Evolutionary conservation across 2,888 invertebrate genomes (phyloP).

Genomic region (Amiota communis): DNA sequence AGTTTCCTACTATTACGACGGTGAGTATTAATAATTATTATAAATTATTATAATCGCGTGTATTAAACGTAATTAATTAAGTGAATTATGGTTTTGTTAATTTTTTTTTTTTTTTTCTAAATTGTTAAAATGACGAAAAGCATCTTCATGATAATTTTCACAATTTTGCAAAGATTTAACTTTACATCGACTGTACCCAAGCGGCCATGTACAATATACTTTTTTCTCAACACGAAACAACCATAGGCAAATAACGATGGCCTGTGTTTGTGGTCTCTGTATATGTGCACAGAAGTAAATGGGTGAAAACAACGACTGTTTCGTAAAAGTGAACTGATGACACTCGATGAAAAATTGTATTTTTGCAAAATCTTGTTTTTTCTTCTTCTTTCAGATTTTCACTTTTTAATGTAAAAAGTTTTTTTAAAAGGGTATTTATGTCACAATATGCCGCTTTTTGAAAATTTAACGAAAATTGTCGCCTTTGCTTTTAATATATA

Average conservation of each 20-base stretch:
- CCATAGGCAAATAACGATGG: slow-evolving; percentile 38
- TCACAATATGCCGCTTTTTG: too few relatives aligned
- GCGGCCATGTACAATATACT: slow-evolving; percentile 57
- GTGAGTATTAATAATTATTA: slow-evolving; percentile 79
- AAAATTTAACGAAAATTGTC: too few relatives aligned
- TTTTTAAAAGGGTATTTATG: too few relatives aligned
- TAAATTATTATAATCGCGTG: neutral
- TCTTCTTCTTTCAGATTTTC: neutral
- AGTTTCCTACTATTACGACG: slow-evolving; percentile 99
- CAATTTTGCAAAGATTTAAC: slow-evolving; percentile 52
- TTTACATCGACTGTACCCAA: slow-evolving; percentile 61
- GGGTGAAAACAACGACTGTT: slow-evolving; percentile 39
- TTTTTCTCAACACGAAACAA: slow-evolving; percentile 44
- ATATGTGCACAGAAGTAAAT: slow-evolving; percentile 43
- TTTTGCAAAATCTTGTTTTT: slow-evolving; percentile 45
- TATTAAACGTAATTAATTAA: too few relatives aligned
- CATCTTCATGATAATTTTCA: slow-evolving; percentile 11
- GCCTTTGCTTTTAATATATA: too few relatives aligned
- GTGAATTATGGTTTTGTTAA: neutral
- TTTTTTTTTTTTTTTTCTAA: neutral
- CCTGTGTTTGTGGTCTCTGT: slow-evolving; percentile 22
- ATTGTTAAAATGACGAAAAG: neutral
- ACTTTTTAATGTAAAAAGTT: too few relatives aligned
- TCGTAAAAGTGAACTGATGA: slow-evolving; percentile 41
- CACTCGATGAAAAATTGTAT: slow-evolving; percentile 54